Evolutionary conservation across 1,140 invertebrate genomes (phyloP).

Genomic region (Diabrotica undecimpunctata): DNA sequence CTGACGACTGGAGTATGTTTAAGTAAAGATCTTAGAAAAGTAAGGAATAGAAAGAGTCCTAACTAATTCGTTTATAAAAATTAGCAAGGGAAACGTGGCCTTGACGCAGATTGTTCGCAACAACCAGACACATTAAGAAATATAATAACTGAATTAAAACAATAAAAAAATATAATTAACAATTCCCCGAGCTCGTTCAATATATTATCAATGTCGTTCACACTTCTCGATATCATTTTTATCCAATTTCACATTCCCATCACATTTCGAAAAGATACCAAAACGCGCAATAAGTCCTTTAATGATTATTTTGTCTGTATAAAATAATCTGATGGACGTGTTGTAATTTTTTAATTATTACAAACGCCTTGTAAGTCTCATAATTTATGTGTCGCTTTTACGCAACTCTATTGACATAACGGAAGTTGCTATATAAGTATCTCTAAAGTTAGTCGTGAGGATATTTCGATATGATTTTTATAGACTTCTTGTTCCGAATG

Average conservation of each 20-base stretch:
- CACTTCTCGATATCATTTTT: background rate
- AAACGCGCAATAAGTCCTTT: background rate
- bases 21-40: too few relatives aligned
- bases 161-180: too few relatives aligned
- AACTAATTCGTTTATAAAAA: too few relatives aligned
- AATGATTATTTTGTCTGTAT: background rate
- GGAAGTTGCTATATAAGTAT: constrained; percentile 2
- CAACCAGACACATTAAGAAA: too few relatives aligned
- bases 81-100: too few relatives aligned
- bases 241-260: background rate
- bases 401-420: background rate
- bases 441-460: background rate
- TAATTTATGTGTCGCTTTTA: background rate
- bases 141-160: too few relatives aligned
- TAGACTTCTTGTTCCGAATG: background rate
- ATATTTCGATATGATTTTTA: background rate
- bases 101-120: too few relatives aligned
- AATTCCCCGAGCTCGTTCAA: background rate
- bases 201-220: background rate
- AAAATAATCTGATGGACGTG: background rate
- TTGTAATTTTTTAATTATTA: constrained; percentile 1
- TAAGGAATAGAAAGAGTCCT: too few relatives aligned
- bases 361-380: background rate
- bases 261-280: background rate
- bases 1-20: too few relatives aligned